These are phyloP conservation scores for Amblyopsis rosae DNA, from an alignment of 2,113 vertebrate species.

Conservation along the genomic window DNA sequence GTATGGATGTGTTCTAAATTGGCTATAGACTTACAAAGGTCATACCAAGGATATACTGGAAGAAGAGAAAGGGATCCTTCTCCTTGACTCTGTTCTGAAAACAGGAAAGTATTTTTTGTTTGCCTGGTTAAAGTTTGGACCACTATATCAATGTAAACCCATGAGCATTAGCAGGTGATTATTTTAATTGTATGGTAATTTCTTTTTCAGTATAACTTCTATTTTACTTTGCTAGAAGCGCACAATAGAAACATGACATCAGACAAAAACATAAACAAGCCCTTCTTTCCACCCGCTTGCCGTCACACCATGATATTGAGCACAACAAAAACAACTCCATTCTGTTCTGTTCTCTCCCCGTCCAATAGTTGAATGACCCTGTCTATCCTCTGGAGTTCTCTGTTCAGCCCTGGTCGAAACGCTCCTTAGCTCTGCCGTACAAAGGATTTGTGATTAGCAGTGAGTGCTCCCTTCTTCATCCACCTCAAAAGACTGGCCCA, in stretches of 20 bases:
- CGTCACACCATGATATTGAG: neutral
- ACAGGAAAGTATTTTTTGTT: neutral
- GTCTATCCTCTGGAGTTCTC: constrained; percentile 32
- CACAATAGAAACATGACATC: neutral
- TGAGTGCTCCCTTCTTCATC: constrained; percentile 30
- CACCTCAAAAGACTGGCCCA: constrained; percentile 30
- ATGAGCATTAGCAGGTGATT: neutral
- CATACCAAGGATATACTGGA: neutral
- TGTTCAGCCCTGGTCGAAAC: constrained; percentile 45
- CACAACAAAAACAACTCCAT: neutral
- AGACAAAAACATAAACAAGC: too few species aligned
- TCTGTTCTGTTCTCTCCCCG: neutral
- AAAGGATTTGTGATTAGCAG: constrained; percentile 58
- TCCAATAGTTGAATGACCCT: neutral
- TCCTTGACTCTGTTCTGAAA: neutral
- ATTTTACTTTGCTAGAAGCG: neutral
- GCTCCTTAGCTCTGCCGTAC: constrained; percentile 47
- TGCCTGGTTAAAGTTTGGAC: neutral
- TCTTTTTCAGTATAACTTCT: neutral
- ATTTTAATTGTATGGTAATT: neutral
- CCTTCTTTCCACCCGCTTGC: constrained; percentile 19
- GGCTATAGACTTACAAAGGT: neutral
- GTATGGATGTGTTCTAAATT: neutral
- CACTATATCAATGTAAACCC: neutral
- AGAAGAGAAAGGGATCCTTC: neutral